Evolutionary conservation across 2,888 invertebrate species (phyloP).

Genomic region (Neoaliturus tenellus): DNA sequence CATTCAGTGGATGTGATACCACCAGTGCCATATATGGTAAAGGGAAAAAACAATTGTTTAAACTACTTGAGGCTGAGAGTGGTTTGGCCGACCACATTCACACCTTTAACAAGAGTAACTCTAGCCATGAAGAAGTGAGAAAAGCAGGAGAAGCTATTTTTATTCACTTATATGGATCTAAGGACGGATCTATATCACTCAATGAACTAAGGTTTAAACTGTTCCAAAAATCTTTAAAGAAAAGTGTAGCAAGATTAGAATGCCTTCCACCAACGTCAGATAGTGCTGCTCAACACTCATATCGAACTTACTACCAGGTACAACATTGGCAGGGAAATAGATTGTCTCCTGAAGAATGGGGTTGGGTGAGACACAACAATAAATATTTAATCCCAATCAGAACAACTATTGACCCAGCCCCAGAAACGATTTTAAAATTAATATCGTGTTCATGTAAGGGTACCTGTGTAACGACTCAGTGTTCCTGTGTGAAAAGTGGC

Average conservation of each 20-base stretch:
- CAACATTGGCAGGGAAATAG: neutral
- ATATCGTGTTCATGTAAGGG: neutral
- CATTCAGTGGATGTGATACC: too few relatives aligned
- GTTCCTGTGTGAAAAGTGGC: neutral
- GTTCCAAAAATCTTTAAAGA: neutral
- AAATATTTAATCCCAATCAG: neutral
- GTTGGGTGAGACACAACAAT: neutral
- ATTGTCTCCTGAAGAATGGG: neutral
- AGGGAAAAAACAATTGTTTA: neutral
- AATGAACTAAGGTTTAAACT: neutral
- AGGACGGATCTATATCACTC: neutral
- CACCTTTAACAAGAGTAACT: neutral
- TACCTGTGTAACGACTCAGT: neutral
- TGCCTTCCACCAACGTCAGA: neutral
- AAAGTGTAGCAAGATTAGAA: neutral
- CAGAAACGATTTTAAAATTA: neutral
- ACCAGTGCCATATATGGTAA: neutral
- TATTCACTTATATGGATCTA: neutral
- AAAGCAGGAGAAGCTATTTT: neutral
- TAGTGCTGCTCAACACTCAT: constrained; percentile 1
- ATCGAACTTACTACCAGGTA: neutral
- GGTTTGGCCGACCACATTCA: constrained; percentile 1
- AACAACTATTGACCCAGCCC: neutral
- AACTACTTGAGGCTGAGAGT: neutral
- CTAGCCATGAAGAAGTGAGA: neutral